These are phyloP conservation scores for Parnassius orleans DNA, from an alignment of 2,888 invertebrate genomes.

Conservation along the genomic window DNA sequence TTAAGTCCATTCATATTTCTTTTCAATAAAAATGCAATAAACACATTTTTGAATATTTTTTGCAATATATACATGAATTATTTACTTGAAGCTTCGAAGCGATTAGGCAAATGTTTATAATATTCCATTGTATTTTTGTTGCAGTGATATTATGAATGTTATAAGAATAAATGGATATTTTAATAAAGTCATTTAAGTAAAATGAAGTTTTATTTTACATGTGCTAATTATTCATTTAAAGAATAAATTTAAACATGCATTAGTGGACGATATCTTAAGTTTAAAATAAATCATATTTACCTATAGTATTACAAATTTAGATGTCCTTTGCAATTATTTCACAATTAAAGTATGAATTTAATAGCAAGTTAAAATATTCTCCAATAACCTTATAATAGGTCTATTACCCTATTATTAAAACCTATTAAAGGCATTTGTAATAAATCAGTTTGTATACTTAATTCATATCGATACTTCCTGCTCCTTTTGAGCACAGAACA, in stretches of 20 bases:
- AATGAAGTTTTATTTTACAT: conserved; percentile 42
- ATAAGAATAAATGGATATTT: conserved; percentile 82
- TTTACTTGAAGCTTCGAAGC: conserved; percentile 73
- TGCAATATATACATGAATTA: conserved; percentile 57
- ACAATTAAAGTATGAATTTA: too few species aligned
- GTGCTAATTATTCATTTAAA: background rate
- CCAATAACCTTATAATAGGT: too few species aligned
- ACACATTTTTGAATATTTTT: conserved; percentile 61
- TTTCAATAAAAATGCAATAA: conserved; percentile 29
- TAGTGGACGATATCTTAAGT: too few species aligned
- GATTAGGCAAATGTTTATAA: conserved; percentile 77
- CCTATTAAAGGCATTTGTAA: too few species aligned
- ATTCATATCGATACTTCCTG: too few species aligned
- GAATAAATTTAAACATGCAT: background rate
- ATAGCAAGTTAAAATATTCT: too few species aligned
- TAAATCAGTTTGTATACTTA: too few species aligned
- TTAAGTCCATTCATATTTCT: conserved; percentile 1
- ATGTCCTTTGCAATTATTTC: too few species aligned
- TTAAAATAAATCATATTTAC: too few species aligned
- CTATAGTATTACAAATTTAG: too few species aligned
- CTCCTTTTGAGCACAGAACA: too few species aligned
- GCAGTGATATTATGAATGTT: conserved; percentile 81
- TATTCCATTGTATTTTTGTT: conserved; percentile 81
- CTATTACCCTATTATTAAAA: too few species aligned
- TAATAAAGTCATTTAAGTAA: conserved; percentile 80